These are phyloP conservation scores for Drosophila biarmipes DNA, from an alignment of 1,140 invertebrate genomes.

Conservation along the genomic window DNA sequence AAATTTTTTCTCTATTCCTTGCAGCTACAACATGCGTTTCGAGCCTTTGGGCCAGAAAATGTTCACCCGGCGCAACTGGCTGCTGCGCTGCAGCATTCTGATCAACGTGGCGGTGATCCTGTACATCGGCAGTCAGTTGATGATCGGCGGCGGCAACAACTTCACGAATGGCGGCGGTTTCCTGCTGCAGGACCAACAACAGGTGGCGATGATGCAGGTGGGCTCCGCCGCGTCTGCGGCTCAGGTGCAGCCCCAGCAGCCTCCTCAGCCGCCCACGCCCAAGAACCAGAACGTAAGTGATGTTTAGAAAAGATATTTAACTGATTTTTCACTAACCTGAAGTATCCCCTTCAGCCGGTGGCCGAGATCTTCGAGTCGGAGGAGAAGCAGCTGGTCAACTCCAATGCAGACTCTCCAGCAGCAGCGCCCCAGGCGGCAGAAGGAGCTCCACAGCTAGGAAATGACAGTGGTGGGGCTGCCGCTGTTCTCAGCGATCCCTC, in stretches of 20 bases:
- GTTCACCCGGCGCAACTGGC: slow-evolving; percentile 88
- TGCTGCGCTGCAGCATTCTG: slow-evolving; percentile 90
- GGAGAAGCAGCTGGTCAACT: slow-evolving; percentile 49
- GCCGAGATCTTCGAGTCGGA: slow-evolving; percentile 54
- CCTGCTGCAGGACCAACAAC: slow-evolving; percentile 74
- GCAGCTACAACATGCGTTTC: slow-evolving; percentile 76
- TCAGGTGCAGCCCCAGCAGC: slow-evolving; percentile 52
- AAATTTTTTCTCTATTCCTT: slow-evolving; percentile 4
- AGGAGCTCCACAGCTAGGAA: slow-evolving; percentile 24
- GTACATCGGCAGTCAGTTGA: slow-evolving; percentile 87
- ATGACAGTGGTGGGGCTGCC: slow-evolving; percentile 47
- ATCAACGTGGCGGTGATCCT: slow-evolving; percentile 89
- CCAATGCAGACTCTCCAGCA: slow-evolving; percentile 25
- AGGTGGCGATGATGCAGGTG: slow-evolving; percentile 48
- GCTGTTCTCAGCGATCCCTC: slow-evolving; percentile 36
- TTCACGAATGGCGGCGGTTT: slow-evolving; percentile 73
- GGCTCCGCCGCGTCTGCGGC: slow-evolving; percentile 21
- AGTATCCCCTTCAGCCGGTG: slow-evolving; percentile 16
- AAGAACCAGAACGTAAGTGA: slow-evolving; percentile 60
- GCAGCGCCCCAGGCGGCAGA: slow-evolving; percentile 25
- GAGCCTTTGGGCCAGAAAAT: slow-evolving; percentile 84
- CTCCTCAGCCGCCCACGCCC: slow-evolving; percentile 38
- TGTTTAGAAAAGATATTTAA: neutral
- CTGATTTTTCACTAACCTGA: neutral
- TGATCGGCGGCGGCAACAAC: slow-evolving; percentile 82